These are phyloP conservation scores for Hirtodrosophila alboralis DNA, from an alignment of 2,888 invertebrate genomes.

Conservation along the genomic window DNA sequence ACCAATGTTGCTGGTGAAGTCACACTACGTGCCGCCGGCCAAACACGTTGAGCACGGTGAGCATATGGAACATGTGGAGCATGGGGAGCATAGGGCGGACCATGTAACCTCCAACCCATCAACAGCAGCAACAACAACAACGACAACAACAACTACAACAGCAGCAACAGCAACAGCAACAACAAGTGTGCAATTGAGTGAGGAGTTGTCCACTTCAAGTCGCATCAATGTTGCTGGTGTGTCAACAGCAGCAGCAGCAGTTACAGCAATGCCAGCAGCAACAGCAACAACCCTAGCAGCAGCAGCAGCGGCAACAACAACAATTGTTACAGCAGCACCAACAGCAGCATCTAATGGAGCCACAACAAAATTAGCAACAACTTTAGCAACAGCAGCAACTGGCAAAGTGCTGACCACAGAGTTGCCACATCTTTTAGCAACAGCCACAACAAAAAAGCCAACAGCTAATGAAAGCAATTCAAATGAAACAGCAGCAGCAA, in stretches of 20 bases:
- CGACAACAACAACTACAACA: constrained; percentile 13
- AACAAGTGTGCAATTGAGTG: background rate
- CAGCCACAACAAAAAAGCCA: constrained; percentile 36
- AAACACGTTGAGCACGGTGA: constrained; percentile 69
- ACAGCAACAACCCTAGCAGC: constrained; percentile 9
- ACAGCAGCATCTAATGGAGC: constrained; percentile 8
- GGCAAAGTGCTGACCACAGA: constrained; percentile 25
- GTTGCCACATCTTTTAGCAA: constrained; percentile 9
- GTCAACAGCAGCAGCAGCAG: background rate
- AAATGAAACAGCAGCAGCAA: constrained; percentile 43
- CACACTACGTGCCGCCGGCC: constrained; percentile 83
- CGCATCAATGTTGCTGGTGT: background rate
- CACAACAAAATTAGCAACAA: constrained; percentile 4
- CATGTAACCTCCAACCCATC: constrained; percentile 3
- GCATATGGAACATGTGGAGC: constrained; percentile 30
- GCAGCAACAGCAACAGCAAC: background rate
- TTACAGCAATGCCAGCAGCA: constrained; percentile 1
- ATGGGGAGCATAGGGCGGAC: constrained; percentile 20
- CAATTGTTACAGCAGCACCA: constrained; percentile 20
- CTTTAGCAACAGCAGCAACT: constrained; percentile 17
- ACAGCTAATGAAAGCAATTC: constrained; percentile 51
- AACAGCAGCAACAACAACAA: constrained; percentile 19
- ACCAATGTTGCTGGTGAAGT: constrained; percentile 84
- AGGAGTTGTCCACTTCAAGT: background rate
- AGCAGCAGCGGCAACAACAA: constrained; percentile 21